A percentile compares a stretch with the other conserved stretches of the same genome.
Conservation (phyloP, 1,140 invertebrate genomes). For the Capitella teleta region DNA sequence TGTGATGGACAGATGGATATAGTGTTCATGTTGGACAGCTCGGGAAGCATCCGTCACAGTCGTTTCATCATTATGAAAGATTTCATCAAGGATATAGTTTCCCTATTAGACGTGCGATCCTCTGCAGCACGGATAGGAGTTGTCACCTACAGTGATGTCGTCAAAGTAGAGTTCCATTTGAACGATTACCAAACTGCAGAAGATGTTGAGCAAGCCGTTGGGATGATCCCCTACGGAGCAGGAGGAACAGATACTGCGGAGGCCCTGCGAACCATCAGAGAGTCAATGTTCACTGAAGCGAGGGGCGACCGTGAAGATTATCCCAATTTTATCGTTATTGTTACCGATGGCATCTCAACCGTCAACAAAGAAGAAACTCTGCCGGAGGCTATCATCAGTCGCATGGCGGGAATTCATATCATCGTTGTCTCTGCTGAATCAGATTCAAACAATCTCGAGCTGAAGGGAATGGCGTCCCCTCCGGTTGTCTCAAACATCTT, state of each 20-base stretch:
- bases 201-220: not conserved
- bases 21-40: conserved; percentile 18
- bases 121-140: conserved; percentile 21
- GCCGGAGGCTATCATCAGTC: not conserved
- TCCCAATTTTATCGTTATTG: too few relatives aligned
- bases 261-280: not conserved
- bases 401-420: not conserved
- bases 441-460: not conserved
- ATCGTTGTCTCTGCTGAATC: not conserved
- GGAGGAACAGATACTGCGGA: conserved; percentile 10
- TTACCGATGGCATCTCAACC: not conserved
- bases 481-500: not conserved
- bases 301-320: conserved; percentile 15
- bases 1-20: not conserved
- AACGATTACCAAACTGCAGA: conserved; percentile 2
- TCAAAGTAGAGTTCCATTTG: conserved; percentile 10
- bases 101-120: conserved; percentile 21
- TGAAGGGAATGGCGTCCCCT: not conserved
- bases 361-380: not conserved
- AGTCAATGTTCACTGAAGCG: not conserved
- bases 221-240: conserved; percentile 2
- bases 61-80: conserved; percentile 23
- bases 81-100: conserved; percentile 19
- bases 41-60: conserved; percentile 19
- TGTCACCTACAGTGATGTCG: conserved; percentile 24